Percentiles rank a stretch among this genome's conserved stretches.
Evolutionary conservation across 2,888 invertebrate species (phyloP).

Genomic region (Tanytarsus gracilentus): DNA sequence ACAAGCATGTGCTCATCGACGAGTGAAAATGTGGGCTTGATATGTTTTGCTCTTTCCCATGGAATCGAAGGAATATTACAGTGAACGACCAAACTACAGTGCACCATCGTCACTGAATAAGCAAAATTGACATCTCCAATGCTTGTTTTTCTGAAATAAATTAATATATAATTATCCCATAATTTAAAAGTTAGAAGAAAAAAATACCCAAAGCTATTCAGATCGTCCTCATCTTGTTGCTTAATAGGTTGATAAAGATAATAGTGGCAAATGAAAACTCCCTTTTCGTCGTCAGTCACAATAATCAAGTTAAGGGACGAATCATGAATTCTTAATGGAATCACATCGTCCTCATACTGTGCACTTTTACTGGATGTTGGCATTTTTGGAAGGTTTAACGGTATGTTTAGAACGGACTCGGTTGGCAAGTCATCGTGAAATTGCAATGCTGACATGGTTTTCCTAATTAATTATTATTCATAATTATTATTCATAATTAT

Average conservation of each 20-base stretch:
- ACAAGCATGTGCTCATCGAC: slow-evolving; percentile 70
- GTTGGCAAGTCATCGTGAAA: slow-evolving; percentile 80
- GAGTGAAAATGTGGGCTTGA: slow-evolving; percentile 67
- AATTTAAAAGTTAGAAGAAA: slow-evolving; percentile 33
- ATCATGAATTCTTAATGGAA: slow-evolving; percentile 71
- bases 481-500: too few relatives aligned
- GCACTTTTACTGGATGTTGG: slow-evolving; percentile 53
- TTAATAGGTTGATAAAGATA: slow-evolving; percentile 66
- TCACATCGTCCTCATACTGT: slow-evolving; percentile 70
- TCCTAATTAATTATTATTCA: too few relatives aligned
- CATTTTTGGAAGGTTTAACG: slow-evolving; percentile 66
- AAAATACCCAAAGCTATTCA: too few relatives aligned
- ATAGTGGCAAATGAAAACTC: slow-evolving; percentile 72
- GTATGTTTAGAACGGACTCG: slow-evolving; percentile 84
- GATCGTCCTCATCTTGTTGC: slow-evolving; percentile 35
- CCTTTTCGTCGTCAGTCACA: slow-evolving; percentile 56
- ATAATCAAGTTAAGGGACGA: slow-evolving; percentile 72
- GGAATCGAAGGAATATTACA: slow-evolving; percentile 72
- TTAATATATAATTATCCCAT: slow-evolving; percentile 15
- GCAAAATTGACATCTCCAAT: slow-evolving; percentile 70
- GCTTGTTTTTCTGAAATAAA: too few relatives aligned
- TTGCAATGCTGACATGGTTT: slow-evolving; percentile 77
- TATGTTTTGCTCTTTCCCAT: slow-evolving; percentile 65
- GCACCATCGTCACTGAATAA: slow-evolving; percentile 71
- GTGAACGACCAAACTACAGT: slow-evolving; percentile 75